Base-by-base conservation (phyloP, 2,888 invertebrate species). In the Eudemis profundana region DNA sequence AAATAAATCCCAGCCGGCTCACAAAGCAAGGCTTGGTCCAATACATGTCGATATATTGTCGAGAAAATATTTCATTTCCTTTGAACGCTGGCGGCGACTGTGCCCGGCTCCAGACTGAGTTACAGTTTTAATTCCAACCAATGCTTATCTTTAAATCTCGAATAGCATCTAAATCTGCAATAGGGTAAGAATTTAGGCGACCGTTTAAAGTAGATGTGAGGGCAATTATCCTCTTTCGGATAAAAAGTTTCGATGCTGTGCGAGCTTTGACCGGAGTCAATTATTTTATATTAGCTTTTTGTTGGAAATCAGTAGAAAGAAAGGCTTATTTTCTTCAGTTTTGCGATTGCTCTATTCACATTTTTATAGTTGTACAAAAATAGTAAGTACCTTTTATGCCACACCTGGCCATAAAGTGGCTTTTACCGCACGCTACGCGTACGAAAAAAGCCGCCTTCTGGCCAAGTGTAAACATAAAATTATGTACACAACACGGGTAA, bases 41-140 rank as follows among this genome's bases (percentile, higher is more conserved):
- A 79, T 80, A 77, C 76, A 78, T 74, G 77, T 81, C 82, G 78
- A 81, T 65, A 63, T 81, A 81, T 78, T 78, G 82, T 79, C 79
- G 75, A 68, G 71, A 75, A 83, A 78, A 81, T 82, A 79, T 79
- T 79, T 79, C 77, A 79, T 80, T 78, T 78, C 73, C 76, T 74
- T 74, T 70, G 61, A 57, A 40, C 27, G 56, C 42, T 56, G 40
- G 63, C 56, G 29, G 42, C 49, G 46, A 42, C 44, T 23, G 42
- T 40, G 15, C 14, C 29, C 63, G 49, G 56, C 42, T 29, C 36
- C 19, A 44, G 50, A 64, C 59, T 51, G 53, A 53, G 27, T 47
- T 62, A 50, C 50, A 10, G 38, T 47, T 53, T 46, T 19, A 44
- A 60, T 65, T 53, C 21, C 33, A 17, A 53, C 27, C 33, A 50